A percentile compares a stretch with the other conserved stretches of the same genome.
These are phyloP conservation scores for Hydrozoanthus gracilis DNA, from an alignment of 92 coral and sea anemone species.

Conservation along the genomic window DNA sequence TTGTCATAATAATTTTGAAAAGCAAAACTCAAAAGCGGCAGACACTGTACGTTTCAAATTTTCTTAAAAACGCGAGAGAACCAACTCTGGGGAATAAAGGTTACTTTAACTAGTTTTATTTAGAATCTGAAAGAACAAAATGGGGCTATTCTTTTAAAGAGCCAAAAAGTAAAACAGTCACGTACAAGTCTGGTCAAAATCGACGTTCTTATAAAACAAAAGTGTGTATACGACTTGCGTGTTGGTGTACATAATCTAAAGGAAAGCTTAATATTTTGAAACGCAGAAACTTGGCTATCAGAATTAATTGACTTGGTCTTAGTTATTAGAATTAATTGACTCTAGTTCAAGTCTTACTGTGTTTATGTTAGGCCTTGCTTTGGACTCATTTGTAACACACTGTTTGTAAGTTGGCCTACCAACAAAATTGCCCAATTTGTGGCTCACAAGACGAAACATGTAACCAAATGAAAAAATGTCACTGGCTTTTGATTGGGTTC, in stretches of 20 bases:
- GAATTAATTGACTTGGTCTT: neutral
- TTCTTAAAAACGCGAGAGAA: neutral
- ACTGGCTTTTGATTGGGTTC: conserved; percentile 7
- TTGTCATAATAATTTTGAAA: neutral
- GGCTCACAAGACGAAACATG: neutral
- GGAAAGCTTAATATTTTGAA: no score
- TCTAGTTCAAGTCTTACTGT: neutral
- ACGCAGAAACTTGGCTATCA: neutral
- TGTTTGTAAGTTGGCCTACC: neutral
- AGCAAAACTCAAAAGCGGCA: neutral
- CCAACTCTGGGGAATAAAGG: no score
- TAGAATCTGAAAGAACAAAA: no score
- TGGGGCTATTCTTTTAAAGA: no score
- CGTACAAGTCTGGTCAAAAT: no score
- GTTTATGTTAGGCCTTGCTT: neutral
- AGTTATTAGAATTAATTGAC: neutral
- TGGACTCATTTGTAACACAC: neutral
- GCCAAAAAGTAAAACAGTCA: no score
- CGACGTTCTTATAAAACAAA: no score
- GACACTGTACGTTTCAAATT: neutral
- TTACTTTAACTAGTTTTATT: no score
- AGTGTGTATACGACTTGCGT: no score
- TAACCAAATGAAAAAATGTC: conserved; percentile 19
- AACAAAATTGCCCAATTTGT: neutral
- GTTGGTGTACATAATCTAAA: no score